phyloP scores from a whole-genome alignment of 2,888 invertebrate genomes.

The Drosophila merina region DNA sequence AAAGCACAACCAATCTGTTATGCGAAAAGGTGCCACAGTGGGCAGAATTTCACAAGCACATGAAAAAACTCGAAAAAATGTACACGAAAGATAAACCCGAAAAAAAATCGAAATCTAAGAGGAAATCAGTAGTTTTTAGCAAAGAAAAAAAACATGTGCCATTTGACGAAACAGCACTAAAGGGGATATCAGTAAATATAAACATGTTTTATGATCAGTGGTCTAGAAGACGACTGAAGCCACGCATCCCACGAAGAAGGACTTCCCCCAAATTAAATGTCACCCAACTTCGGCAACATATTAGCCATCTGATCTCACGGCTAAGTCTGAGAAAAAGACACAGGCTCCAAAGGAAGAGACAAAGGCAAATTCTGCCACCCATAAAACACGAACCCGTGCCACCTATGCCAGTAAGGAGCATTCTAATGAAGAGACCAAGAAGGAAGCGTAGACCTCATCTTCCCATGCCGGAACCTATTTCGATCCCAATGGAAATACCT shows the following conservation, averaged over 20 bases:
- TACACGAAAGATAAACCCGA: neutral
- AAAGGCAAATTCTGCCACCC: neutral
- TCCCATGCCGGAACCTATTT: neutral
- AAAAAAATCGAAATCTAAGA: neutral
- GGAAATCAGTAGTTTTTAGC: too few relatives aligned
- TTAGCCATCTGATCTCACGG: neutral
- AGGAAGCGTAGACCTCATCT: neutral
- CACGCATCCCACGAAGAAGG: too few relatives aligned
- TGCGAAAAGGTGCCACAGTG: neutral
- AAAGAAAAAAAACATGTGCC: neutral
- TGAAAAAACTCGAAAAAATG: neutral
- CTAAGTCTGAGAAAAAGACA: neutral
- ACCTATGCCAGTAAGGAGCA: neutral
- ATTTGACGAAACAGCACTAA: neutral
- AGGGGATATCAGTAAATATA: neutral
- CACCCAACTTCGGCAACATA: neutral
- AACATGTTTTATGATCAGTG: neutral
- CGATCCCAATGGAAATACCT: neutral
- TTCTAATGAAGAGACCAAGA: neutral
- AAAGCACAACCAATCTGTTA: neutral
- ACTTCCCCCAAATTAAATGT: neutral
- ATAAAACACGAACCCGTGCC: neutral
- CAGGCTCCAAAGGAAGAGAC: neutral
- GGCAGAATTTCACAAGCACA: neutral
- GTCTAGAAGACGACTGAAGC: neutral